A percentile compares a stretch with the other conserved stretches of the same genome.
Conservation (phyloP, 2,113 vertebrate species). For the Barnardius zonarius region DNA sequence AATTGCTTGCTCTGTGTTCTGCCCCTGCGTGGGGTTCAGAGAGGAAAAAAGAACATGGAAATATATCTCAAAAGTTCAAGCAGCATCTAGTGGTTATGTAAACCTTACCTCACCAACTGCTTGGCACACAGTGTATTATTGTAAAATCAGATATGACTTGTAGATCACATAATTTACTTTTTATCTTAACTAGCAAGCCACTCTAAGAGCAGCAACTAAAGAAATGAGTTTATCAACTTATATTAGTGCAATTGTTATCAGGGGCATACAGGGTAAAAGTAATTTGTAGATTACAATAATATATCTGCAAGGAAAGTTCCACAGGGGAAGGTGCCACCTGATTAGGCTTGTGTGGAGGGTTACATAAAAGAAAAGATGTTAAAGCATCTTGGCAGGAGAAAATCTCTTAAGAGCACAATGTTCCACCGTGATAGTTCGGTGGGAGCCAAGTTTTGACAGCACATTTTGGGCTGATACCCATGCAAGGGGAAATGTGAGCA, state of each 20-base stretch:
- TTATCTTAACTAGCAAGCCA: slow-evolving; percentile 64
- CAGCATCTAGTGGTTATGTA: slow-evolving; percentile 41
- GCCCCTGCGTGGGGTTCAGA: background rate
- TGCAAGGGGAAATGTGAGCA: background rate
- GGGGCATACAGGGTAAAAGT: slow-evolving; percentile 48
- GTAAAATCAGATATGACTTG: slow-evolving; percentile 62
- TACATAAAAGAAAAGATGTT: background rate
- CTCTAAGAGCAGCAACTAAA: slow-evolving; percentile 24
- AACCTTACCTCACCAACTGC: slow-evolving; percentile 53
- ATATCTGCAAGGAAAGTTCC: slow-evolving; percentile 49
- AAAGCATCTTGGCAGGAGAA: slow-evolving; percentile 35
- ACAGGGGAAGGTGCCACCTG: slow-evolving; percentile 23
- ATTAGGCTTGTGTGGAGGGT: background rate
- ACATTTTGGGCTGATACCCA: background rate
- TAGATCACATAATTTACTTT: slow-evolving; percentile 52
- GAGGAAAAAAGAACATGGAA: slow-evolving; percentile 5
- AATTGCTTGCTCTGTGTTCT: slow-evolving; percentile 22
- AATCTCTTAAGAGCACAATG: slow-evolving; percentile 5
- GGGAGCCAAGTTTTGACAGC: slow-evolving; percentile 20
- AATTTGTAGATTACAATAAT: slow-evolving; percentile 43
- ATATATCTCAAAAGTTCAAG: slow-evolving; percentile 49
- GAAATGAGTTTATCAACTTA: slow-evolving; percentile 43
- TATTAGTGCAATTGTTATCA: slow-evolving; percentile 60
- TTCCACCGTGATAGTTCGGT: background rate
- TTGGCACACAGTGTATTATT: slow-evolving; percentile 43